A percentile compares a stretch with the other conserved stretches of the same genome.
Evolutionary conservation across 2,888 invertebrate genomes (phyloP).

Genomic region (Drosophila cracens): DNA sequence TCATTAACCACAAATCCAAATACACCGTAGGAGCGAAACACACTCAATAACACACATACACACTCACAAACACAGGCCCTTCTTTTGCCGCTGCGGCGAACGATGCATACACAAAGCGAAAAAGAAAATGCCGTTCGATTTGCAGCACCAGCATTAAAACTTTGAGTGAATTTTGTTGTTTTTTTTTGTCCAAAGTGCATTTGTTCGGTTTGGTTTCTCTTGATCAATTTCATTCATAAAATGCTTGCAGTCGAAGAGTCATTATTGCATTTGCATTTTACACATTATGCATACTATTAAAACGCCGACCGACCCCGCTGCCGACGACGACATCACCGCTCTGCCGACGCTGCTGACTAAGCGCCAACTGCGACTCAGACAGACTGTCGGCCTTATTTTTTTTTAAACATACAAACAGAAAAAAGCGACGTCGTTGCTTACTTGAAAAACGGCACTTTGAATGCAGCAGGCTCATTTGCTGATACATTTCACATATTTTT

Average conservation of each 20-base stretch:
- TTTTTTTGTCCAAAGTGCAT: constrained; percentile 16
- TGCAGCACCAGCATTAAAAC: constrained; percentile 25
- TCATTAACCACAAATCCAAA: background rate
- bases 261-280: constrained; percentile 53
- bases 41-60: background rate
- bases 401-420: background rate
- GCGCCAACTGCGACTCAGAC: constrained; percentile 51
- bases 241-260: constrained; percentile 31
- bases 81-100: constrained; percentile 39
- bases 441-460: constrained; percentile 30
- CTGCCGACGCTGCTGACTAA: constrained; percentile 57
- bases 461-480: constrained; percentile 25
- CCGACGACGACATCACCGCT: constrained; percentile 40
- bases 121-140: constrained; percentile 53
- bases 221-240: constrained; percentile 70
- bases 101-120: constrained; percentile 69
- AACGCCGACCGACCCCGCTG: constrained; percentile 13
- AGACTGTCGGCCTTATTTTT: constrained; percentile 42
- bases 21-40: constrained; percentile 5
- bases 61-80: constrained; percentile 7
- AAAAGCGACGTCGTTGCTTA: constrained; percentile 28
- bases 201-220: constrained; percentile 37
- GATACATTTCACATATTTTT: constrained; percentile 52
- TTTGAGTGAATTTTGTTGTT: constrained; percentile 19
- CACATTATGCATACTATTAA: constrained; percentile 40